These are phyloP conservation scores for Archocentrus centrarchus DNA, from an alignment of 2,113 vertebrate species.

Conservation along the genomic window DNA sequence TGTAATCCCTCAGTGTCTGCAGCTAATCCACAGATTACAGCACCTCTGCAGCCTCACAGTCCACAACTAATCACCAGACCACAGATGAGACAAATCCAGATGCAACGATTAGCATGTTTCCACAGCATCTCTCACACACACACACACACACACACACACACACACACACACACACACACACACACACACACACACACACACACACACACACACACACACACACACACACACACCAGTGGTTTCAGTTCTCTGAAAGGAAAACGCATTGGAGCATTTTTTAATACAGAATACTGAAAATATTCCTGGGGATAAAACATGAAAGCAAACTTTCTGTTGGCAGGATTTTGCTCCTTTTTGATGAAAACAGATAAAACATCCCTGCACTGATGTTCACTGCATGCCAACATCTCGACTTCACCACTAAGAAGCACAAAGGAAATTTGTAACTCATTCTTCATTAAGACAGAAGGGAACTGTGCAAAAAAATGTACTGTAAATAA, in stretches of 20 bases:
- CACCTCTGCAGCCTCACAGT: conserved; percentile 38
- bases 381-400: background rate
- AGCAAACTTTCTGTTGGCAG: background rate
- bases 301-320: background rate
- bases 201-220: background rate
- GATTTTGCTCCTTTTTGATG: background rate
- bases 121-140: background rate
- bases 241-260: background rate
- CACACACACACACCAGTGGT: background rate
- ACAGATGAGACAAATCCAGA: conserved; percentile 14
- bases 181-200: too few relatives aligned
- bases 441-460: background rate
- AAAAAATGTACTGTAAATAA: conserved; percentile 2
- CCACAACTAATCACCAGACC: conserved; percentile 29
- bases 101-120: conserved; percentile 4
- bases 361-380: conserved; percentile 10
- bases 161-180: background rate
- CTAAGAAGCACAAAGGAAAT: background rate
- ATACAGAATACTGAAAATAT: background rate
- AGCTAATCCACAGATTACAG: conserved; percentile 62
- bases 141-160: background rate
- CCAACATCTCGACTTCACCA: background rate
- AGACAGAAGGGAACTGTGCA: background rate
- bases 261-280: background rate
- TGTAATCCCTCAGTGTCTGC: conserved; percentile 44